Evolutionary conservation across 2,113 vertebrate species (phyloP).

Genomic region (Calonectris borealis): DNA sequence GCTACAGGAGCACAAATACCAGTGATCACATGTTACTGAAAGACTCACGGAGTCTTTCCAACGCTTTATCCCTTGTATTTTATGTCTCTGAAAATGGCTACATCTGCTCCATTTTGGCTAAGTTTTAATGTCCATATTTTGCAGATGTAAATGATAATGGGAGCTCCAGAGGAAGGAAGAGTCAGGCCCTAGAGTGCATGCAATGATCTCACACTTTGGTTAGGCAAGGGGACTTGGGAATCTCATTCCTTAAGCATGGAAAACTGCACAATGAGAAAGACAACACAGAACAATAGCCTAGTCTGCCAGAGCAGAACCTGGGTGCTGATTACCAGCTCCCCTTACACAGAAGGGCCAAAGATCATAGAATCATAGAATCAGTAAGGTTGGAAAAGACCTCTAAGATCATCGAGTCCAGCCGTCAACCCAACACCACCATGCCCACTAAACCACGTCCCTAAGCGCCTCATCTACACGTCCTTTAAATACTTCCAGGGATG

Average conservation of each 20-base stretch:
- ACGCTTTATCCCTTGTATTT: neutral
- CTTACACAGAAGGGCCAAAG: conserved; percentile 44
- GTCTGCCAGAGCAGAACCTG: neutral
- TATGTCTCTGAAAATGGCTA: neutral
- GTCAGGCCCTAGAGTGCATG: neutral
- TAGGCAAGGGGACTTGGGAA: neutral
- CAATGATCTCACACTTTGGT: neutral
- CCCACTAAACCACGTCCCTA: no score
- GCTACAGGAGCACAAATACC: neutral
- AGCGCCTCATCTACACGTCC: no score
- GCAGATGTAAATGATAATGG: neutral
- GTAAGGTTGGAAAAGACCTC: no score
- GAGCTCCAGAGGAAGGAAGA: neutral
- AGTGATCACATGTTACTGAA: neutral
- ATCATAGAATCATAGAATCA: neutral
- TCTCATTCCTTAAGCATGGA: neutral
- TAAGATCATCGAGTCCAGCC: no score
- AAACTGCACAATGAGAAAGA: neutral
- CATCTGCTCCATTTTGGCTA: neutral
- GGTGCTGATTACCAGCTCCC: neutral
- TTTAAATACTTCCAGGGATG: no score
- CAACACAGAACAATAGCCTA: neutral
- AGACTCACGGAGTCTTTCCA: neutral
- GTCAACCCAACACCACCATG: no score
- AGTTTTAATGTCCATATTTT: neutral